Base-by-base conservation (phyloP, 2,888 invertebrate species). In the Cybosia mesomella region DNA sequence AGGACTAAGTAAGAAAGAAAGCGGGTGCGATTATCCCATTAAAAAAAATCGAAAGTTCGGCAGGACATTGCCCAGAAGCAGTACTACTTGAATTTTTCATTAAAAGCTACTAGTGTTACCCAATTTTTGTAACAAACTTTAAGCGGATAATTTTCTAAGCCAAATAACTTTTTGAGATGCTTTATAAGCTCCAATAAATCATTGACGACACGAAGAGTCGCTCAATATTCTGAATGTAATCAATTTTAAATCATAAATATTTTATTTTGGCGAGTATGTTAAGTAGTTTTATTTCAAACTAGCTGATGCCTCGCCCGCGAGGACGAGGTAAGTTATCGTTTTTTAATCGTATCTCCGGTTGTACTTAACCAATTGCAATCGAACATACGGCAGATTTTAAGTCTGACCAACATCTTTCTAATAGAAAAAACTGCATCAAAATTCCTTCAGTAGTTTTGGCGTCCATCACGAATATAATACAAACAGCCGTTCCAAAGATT, bases 1-100 rank as follows among this genome's bases (percentile, higher is more conserved):
- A 82, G 82, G 83, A 73, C 74, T 75, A 74, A 65, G 75, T 72
- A 71, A 76, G 43, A 10, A 36, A 36, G 36, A 34, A 36, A 10
- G 1, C 3, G 11, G 10, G 10, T 36, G 36, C 10, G 13, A 36
- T 13, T 36, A 36, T 36, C 36, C 13, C 36, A 1, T 36, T 36
- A 36, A 36, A 36, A 36, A 39, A 39, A 39, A 39, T 15, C n/a
- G n/a, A n/a, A 39, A 39, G 39, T 15, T 53, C 49, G 1, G n/a
- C 13, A 53, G n/a, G 15, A 3, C 7, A 18, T 8, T n/a, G 18
- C 4, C 49, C 49, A 9, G 18, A n/a, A n/a, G n/a, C 18, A 49
- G 18, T n/a, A 49, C 0, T 49, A 49, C 49, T 18, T 43, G 7
- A 43, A 18, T 43, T 43, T 43, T 3, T 7, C 43, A n/a, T 8